These are phyloP conservation scores for Sitta carolinensis DNA, from an alignment of 2,797 vertebrate genomes.

Conservation along the genomic window DNA sequence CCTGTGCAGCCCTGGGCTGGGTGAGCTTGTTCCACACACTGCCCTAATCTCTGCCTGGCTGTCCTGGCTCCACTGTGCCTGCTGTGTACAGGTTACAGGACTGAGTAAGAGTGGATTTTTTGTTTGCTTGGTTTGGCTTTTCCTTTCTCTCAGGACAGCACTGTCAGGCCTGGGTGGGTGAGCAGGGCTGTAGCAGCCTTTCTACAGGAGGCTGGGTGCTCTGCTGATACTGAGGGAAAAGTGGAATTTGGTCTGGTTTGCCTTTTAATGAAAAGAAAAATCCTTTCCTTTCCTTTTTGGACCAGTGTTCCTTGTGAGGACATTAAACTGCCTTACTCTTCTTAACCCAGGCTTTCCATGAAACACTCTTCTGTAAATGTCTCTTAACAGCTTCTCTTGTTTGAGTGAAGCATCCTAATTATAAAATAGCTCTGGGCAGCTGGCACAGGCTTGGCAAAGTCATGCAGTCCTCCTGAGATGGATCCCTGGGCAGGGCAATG, in stretches of 20 bases:
- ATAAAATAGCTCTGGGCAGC: not conserved
- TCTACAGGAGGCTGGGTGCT: not conserved
- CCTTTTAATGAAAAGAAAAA: slow-evolving; percentile 3
- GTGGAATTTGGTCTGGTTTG: not conserved
- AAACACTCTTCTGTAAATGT: not conserved
- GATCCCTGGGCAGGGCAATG: not conserved
- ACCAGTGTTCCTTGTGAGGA: not conserved
- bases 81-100: not conserved
- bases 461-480: not conserved
- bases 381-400: not conserved
- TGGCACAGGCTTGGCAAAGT: not conserved
- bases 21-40: not conserved
- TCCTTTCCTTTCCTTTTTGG: not conserved
- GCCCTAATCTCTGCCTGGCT: not conserved
- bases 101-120: not conserved
- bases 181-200: not conserved
- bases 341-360: not conserved
- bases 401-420: not conserved
- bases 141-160: not conserved
- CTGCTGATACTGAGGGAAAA: not conserved
- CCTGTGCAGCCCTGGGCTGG: fast-evolving
- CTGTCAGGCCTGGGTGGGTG: not conserved
- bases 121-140: slow-evolving; percentile 14
- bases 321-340: not conserved
- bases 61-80: not conserved